Base-by-base conservation (phyloP, 2,888 invertebrate species). In the Argyra leucocephala region DNA sequence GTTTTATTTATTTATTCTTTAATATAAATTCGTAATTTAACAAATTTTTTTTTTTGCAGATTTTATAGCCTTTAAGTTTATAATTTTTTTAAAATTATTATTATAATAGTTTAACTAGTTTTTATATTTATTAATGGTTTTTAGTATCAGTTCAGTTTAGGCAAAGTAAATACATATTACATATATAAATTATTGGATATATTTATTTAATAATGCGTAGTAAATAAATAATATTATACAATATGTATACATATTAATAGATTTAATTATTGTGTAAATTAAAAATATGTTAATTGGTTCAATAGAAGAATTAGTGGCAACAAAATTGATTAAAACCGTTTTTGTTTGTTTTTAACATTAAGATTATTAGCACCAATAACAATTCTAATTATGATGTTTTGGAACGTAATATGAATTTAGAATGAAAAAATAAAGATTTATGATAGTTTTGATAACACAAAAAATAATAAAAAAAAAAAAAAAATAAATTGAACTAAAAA, bases 11-110 rank as follows among this genome's bases (percentile, higher is more conserved):
- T 31, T 37, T 37, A 18, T 15, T 48, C 18, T 48, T 6, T 48
- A 48, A 48, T 48, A 48, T 48, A 48, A 48, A 48, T 48, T 48
- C 48, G 48, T 48, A 48, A 48, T 48, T 48, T 48, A 48, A 48
- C 48, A 48, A 12, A 10, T 37, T 37, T 48, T 10, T 48, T 48
- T 48, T 48, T 48, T 48, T 48, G 48, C 48, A 15, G 48, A 48
- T 48, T 48, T 48, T 48, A 48, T 48, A 48, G 48, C 48, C 48
- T 18, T 48, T 6, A n/a, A n/a, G 12, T 48, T 48, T 48, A 18
- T 31, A 31, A 7, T 31, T 10, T 10, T 31, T 31, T 31, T 31
- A 7, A 31, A 18, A 3, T 48, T 48, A 48, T 12, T 18, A 18
- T 37, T 48, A 48, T 12, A 18, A 48, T 15, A 48, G 48, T 48